Conservation (phyloP, 2,113 vertebrate genomes). For the Brachionichthys hirsutus region DNA sequence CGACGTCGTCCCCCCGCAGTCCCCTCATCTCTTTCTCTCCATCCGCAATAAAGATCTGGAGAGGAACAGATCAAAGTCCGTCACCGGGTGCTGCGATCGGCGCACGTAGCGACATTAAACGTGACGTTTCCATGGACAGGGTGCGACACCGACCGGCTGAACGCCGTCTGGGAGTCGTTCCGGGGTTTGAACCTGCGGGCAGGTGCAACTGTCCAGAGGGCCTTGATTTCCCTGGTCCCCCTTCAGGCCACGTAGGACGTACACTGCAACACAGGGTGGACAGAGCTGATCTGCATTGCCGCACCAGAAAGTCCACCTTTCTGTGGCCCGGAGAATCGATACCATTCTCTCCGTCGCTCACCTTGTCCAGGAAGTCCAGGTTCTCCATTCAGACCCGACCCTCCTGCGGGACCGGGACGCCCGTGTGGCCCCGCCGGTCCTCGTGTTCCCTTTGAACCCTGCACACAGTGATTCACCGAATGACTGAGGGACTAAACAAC, state of each 20-base stretch:
- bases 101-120: not conserved
- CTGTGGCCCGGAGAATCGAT: too few relatives aligned
- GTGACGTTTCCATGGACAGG: too few relatives aligned
- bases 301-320: too few relatives aligned
- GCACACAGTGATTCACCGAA: not conserved
- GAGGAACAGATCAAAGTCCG: not conserved
- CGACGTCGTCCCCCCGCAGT: constrained; percentile 48
- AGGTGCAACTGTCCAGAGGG: constrained; percentile 38
- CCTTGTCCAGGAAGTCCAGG: constrained; percentile 64
- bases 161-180: constrained; percentile 5
- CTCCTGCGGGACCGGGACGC: constrained; percentile 39
- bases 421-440: constrained; percentile 36
- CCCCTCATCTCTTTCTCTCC: constrained; percentile 54
- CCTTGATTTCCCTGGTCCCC: constrained; percentile 49
- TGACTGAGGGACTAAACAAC: too few relatives aligned
- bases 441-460: constrained; percentile 47
- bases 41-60: constrained; percentile 56
- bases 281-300: not conserved
- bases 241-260: constrained; percentile 44
- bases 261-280: constrained; percentile 31
- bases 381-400: constrained; percentile 39
- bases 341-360: not conserved
- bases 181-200: constrained; percentile 23
- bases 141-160: constrained; percentile 36
- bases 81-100: too few relatives aligned